Evolutionary conservation across 1,140 invertebrate species (phyloP), one percentile per base, ranked within the genome.

Genomic region (Trichonephila clavata): DNA sequence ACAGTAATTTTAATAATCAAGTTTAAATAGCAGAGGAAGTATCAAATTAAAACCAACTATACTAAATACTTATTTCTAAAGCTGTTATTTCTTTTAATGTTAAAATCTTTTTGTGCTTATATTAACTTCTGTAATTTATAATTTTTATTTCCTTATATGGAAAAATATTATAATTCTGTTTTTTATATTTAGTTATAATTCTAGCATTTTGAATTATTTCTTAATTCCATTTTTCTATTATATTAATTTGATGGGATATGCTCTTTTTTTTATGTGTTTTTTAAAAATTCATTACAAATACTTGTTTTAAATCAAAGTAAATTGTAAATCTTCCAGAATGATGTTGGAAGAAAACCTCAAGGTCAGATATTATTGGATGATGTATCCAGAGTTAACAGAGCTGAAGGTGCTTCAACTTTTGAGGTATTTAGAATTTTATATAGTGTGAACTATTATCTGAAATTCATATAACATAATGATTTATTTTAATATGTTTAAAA

Each of bases 311-410:
- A 18, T 57, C 13, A 39, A 60, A 81, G 3, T 80, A 5, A 81
- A 7, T 60, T 43, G 20, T 24, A 27, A 18, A 83, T 20, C n/a
- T 93, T 91, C 0, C 27, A 94, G 94, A 94, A 94, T 93, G 94
- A 98, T 16, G 97, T 97, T 95, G 96, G 98, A 1, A 68, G 94
- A 93, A 99, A 99, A 96, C 98, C 98, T 27, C 98, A 98, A 96
- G 98, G 98, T 0, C 98, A 98, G 96, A 98, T 99, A 93, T 96
- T 97, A 14, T 96, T 99, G 89, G 98, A 99, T 95, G 98, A 99
- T 95, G 97, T 98, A 18, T 99, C 98, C 96, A 97, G 98, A 95
- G 98, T 99, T 95, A 98, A 97, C 61, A 96, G 98, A 95, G 98
- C 98, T 39, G 98, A 99, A 83, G 98, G 98, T 14, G 98, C 98